Base-by-base conservation (phyloP, 2,113 vertebrate genomes). In the Elachura formosa region DNA sequence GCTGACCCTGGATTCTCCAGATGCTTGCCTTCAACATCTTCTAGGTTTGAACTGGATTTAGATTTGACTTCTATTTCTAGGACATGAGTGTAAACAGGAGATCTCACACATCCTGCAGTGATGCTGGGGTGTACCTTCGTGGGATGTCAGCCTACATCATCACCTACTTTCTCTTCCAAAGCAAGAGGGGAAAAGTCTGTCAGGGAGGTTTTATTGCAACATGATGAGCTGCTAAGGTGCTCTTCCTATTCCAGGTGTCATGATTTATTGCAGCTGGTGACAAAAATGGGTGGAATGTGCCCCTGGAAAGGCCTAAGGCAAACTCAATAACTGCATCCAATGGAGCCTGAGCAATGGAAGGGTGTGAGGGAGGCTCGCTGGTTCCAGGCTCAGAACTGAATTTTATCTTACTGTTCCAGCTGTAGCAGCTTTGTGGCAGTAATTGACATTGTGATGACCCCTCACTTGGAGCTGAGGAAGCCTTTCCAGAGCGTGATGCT, bases 341-440 rank as follows among this genome's bases (percentile, higher is more conserved):
- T 48, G 25, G 34, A 38, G 22, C 26, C n/a, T 2, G 19, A 14
- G 46, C 3, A 1, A 25, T 0, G 6, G 49, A 8, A 43, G 14
- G 17, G 9, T 5, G 20, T 4, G 25, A 12, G 16, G 59, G 29
- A 38, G 14, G 24, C 8, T 40, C 0, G 0, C 43, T 43, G 58
- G 26, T 71, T 76, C 6, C 0, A 34, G 26, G 11, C n/a, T 73
- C 22, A 20, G 17, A 28, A 41, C 4, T 1, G 4, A 33, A 13
- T 36, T 61, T 36, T 58, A 40, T 46, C 51, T 67, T 21, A 7
- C 36, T 16, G 55, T 13, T 28, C 22, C 73, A 63, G 78, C 48
- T 89, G 77, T 10, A 5, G 0, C 38, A 34, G 49, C 59, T 84
- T 29, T 18, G 43, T 25, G 64, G 9, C 41, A 55, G 15, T 17